These are phyloP conservation scores for Scomber scombrus DNA, from an alignment of 2,113 vertebrate species.

Conservation along the genomic window DNA sequence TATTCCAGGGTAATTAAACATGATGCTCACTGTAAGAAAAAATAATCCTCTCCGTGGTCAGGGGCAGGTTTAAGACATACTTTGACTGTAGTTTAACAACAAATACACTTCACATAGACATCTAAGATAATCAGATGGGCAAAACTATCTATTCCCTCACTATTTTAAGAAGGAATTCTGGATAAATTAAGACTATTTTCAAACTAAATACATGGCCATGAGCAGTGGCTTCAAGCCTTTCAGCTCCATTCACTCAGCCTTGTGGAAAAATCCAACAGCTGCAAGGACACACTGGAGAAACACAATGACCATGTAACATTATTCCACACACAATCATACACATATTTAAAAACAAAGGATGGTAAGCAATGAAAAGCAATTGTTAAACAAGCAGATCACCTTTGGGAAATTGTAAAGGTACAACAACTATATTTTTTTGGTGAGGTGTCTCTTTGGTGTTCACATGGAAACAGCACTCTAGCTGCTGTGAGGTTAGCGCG, in stretches of 20 bases:
- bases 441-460: not conserved
- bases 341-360: not conserved
- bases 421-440: not conserved
- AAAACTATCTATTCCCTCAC: not conserved
- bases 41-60: not conserved
- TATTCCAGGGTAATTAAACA: not conserved
- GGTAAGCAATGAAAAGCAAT: not conserved
- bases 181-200: conserved; percentile 13
- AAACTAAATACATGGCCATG: conserved; percentile 14
- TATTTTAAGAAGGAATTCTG: not conserved
- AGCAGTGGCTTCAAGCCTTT: conserved; percentile 14
- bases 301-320: not conserved
- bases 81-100: not conserved
- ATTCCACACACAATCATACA: not conserved
- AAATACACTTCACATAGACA: not conserved
- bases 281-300: not conserved
- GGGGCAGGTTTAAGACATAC: not conserved
- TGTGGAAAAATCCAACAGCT: conserved; percentile 7
- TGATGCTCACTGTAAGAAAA: not conserved
- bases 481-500: not conserved
- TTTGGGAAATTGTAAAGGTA: not conserved
- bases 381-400: not conserved
- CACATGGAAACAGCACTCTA: not conserved
- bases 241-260: conserved; percentile 14
- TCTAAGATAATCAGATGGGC: not conserved